A percentile compares a stretch with the other conserved stretches of the same genome.
Conservation (phyloP, 1,140 invertebrate species). For the Sycobia sp. region DNA sequence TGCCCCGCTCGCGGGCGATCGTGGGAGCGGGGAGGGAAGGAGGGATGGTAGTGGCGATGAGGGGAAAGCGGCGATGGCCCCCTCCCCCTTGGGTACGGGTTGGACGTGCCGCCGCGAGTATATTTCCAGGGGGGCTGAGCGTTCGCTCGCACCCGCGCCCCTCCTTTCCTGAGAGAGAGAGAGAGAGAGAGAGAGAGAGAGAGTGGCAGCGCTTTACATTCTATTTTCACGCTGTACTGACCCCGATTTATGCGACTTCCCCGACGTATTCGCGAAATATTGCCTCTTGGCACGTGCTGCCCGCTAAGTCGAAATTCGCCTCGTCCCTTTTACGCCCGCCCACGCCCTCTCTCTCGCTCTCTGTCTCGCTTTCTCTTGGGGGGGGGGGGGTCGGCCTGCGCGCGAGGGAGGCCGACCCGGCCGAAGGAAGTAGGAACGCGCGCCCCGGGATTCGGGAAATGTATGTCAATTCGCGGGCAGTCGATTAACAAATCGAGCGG, state of each 20-base stretch:
- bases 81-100: too few relatives aligned
- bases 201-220: slow-evolving; percentile 55
- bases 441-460: background rate
- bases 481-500: background rate
- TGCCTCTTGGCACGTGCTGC: slow-evolving; percentile 52
- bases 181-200: slow-evolving; percentile 34
- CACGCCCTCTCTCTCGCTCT: too few relatives aligned
- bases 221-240: slow-evolving; percentile 62
- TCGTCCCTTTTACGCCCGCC: too few relatives aligned
- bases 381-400: background rate
- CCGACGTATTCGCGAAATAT: slow-evolving; percentile 56
- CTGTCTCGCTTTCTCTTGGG: background rate
- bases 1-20: too few relatives aligned
- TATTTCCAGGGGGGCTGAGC: too few relatives aligned
- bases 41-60: too few relatives aligned
- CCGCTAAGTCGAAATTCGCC: slow-evolving; percentile 11
- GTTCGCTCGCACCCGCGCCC: too few relatives aligned
- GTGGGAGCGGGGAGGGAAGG: too few relatives aligned
- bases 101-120: too few relatives aligned
- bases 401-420: background rate
- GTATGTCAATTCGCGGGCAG: background rate
- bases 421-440: too few relatives aligned
- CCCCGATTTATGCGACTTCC: slow-evolving; percentile 57
- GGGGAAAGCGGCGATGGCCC: too few relatives aligned
- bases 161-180: slow-evolving; percentile 32